These are phyloP conservation scores for Mixornis gularis DNA, from an alignment of 2,113 vertebrate species.

Conservation along the genomic window DNA sequence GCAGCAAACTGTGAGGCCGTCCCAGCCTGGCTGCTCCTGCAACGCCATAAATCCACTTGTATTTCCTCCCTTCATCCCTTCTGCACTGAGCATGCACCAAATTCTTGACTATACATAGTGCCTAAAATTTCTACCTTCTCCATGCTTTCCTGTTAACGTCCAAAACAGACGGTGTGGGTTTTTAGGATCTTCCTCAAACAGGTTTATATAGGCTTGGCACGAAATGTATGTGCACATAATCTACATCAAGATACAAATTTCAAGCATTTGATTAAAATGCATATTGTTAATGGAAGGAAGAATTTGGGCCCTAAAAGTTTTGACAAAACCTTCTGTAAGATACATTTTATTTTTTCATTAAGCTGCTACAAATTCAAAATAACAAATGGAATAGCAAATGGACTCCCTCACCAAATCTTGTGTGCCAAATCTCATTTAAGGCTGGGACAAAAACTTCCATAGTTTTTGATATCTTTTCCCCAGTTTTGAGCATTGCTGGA, in stretches of 20 bases:
- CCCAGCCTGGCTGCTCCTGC: not conserved
- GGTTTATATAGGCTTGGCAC: not conserved
- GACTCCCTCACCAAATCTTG: not conserved
- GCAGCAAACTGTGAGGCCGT: not conserved
- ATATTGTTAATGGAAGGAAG: not conserved
- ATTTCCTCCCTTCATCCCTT: not conserved
- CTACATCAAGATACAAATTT: not conserved
- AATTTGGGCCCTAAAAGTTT: not conserved
- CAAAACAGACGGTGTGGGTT: not conserved
- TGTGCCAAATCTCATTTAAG: not conserved
- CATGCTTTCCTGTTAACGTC: not conserved
- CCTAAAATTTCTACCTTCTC: not conserved
- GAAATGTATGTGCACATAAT: not conserved
- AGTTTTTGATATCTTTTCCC: not conserved
- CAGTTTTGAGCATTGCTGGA: not conserved
- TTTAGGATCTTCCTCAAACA: not conserved
- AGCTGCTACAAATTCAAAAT: not conserved
- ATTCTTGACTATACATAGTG: not conserved
- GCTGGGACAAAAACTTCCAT: not conserved
- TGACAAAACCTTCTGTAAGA: not conserved
- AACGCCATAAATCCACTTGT: not conserved
- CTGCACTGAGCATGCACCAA: not conserved
- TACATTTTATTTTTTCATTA: not conserved
- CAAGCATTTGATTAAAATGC: not conserved
- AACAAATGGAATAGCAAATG: not conserved